Conservation (phyloP, 2,113 vertebrate genomes). For the Macaca nemestrina region DNA sequence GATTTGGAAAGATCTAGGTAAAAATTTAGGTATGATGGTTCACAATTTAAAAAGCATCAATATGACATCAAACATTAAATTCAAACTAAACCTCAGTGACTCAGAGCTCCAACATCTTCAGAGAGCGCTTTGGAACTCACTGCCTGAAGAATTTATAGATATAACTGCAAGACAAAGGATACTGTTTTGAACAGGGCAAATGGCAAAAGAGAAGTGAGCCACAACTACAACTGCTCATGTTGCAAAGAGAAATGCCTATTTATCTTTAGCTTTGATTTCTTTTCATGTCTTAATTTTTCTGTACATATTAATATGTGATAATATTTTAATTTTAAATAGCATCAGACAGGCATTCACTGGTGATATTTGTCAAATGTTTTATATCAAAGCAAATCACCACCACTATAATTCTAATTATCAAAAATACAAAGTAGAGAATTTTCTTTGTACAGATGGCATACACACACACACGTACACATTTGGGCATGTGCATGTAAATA, state of each 20-base stretch:
- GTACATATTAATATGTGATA: background rate
- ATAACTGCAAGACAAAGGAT: background rate
- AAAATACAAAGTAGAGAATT: background rate
- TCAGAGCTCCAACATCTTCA: background rate
- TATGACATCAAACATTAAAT: background rate
- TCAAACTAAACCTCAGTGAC: background rate
- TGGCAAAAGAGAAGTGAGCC: background rate
- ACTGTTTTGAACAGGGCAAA: background rate
- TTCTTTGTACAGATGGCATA: background rate
- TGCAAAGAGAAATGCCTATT: background rate
- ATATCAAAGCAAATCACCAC: background rate
- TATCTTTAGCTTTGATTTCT: background rate
- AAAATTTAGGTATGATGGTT: background rate
- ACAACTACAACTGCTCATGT: background rate
- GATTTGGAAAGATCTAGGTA: background rate
- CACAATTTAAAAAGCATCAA: background rate
- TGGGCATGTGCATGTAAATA: background rate
- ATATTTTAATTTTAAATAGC: constrained; percentile 5
- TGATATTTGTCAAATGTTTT: background rate
- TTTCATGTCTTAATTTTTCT: background rate
- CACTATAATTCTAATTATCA: background rate
- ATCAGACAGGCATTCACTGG: background rate
- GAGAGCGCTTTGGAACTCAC: background rate
- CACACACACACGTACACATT: background rate
- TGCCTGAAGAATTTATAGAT: background rate